A percentile compares a stretch with the other conserved stretches of the same genome.
These are phyloP conservation scores for Trochalopteron elliotii DNA, from an alignment of 2,113 vertebrate genomes.

Conservation along the genomic window DNA sequence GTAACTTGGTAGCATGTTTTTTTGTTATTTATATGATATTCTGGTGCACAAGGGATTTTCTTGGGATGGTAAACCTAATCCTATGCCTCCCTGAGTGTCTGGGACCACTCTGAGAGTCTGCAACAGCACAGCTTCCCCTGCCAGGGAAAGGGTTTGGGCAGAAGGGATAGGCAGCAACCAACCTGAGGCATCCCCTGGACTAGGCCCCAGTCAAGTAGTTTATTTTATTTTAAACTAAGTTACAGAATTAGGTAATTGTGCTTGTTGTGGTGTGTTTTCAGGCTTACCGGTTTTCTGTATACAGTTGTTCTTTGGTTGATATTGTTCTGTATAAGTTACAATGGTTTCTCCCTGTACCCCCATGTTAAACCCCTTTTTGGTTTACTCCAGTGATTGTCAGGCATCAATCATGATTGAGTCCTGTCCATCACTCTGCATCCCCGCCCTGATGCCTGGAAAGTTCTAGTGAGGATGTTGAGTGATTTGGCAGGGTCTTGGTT, in stretches of 20 bases:
- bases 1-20: background rate
- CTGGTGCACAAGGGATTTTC: accelerated
- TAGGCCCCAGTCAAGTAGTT: background rate
- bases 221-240: background rate
- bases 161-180: background rate
- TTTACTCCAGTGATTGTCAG: too few relatives aligned
- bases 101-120: background rate
- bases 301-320: too few relatives aligned
- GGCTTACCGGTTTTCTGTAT: too few relatives aligned
- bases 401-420: too few relatives aligned
- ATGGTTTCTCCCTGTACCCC: too few relatives aligned
- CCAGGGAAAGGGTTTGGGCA: background rate
- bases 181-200: background rate
- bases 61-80: background rate
- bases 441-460: too few relatives aligned
- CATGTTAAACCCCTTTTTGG: too few relatives aligned
- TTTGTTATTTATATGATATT: background rate
- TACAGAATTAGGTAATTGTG: background rate
- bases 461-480: too few relatives aligned
- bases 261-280: too few relatives aligned
- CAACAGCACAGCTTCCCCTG: background rate
- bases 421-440: too few relatives aligned
- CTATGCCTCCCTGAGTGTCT: background rate
- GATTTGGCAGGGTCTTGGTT: too few relatives aligned
- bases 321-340: too few relatives aligned